Evolutionary conservation across 1,140 invertebrate species (phyloP).

Genomic region (Trichonephila clavata): DNA sequence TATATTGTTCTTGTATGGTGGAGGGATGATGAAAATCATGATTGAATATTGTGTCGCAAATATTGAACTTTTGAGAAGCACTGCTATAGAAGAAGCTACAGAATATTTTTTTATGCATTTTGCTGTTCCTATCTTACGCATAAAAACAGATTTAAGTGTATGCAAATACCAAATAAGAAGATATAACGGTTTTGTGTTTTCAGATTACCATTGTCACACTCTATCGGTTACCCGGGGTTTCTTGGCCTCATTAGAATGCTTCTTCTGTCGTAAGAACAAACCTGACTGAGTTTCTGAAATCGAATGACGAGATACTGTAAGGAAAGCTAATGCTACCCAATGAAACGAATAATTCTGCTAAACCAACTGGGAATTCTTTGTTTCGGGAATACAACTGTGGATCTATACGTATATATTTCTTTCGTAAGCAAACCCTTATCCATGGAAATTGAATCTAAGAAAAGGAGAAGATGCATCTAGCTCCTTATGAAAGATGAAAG

Average conservation of each 20-base stretch:
- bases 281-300: not conserved
- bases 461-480: not conserved
- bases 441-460: not conserved
- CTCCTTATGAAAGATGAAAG: not conserved
- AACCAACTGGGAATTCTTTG: not conserved
- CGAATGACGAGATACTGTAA: not conserved
- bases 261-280: not conserved
- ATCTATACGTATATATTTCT: not conserved
- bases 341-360: not conserved
- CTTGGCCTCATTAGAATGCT: not conserved
- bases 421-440: not conserved
- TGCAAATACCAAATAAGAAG: too few relatives aligned
- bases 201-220: not conserved
- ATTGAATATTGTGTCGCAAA: too few relatives aligned
- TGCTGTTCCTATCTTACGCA: too few relatives aligned
- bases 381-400: not conserved
- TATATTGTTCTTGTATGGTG: too few relatives aligned
- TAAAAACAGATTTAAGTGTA: too few relatives aligned
- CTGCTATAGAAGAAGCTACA: too few relatives aligned
- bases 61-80: too few relatives aligned
- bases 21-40: too few relatives aligned
- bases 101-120: too few relatives aligned
- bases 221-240: not conserved
- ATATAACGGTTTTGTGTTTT: too few relatives aligned
- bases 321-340: conserved; percentile 9